phyloP scores from a whole-genome alignment of 2,888 invertebrate species.

The Campoletis raptor region DNA sequence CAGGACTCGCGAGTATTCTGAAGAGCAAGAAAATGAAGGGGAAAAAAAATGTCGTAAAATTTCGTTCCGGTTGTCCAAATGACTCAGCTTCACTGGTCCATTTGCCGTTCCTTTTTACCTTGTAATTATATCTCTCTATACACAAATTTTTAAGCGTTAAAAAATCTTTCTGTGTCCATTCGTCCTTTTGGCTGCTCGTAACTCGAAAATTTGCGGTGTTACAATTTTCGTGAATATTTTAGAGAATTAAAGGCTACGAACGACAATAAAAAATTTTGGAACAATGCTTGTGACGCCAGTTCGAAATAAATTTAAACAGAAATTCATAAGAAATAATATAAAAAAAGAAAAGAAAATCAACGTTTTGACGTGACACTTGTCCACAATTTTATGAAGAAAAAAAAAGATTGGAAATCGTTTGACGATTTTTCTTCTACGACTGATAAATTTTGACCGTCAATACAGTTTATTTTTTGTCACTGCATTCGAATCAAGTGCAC shows the following conservation, averaged over 20 bases:
- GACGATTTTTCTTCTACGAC: background rate
- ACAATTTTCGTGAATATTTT: background rate
- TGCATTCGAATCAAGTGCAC: background rate
- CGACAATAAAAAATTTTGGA: background rate
- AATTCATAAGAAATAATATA: background rate
- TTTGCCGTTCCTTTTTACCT: conserved; percentile 4
- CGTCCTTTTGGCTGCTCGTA: background rate
- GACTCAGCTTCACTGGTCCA: conserved; percentile 11
- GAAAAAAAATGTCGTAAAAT: conserved; percentile 44
- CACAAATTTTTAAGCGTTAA: background rate
- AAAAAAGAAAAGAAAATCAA: background rate
- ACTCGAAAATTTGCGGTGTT: background rate
- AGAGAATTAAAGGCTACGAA: background rate
- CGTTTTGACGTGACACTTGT: background rate
- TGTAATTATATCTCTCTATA: background rate
- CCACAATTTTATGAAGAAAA: background rate
- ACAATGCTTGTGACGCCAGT: background rate
- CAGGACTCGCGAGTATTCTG: conserved; percentile 1
- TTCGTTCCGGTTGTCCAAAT: conserved; percentile 37
- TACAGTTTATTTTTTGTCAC: background rate
- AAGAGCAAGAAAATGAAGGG: conserved; percentile 11
- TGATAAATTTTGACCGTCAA: background rate
- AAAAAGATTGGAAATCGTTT: background rate
- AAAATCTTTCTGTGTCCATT: background rate
- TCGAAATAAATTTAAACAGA: background rate